Conservation (phyloP, 2,113 vertebrate species). For the Hemiprocne comata region DNA sequence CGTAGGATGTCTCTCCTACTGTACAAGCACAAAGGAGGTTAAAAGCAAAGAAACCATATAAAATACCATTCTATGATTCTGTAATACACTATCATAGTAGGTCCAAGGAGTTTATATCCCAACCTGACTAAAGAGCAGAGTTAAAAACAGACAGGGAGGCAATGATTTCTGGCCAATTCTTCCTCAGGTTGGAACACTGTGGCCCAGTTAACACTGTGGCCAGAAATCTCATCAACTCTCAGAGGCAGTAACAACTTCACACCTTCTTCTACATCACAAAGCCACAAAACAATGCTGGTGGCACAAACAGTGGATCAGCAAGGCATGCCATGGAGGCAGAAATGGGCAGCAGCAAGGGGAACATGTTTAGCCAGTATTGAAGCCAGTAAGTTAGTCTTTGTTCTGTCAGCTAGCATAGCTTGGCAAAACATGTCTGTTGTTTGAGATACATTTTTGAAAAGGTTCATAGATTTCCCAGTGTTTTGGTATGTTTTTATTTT, state of each 20-base stretch:
- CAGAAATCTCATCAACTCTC: not conserved
- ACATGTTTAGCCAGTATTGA: not conserved
- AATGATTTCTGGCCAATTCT: not conserved
- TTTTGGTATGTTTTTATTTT: not conserved
- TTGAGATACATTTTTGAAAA: not conserved
- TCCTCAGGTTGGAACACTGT: not conserved
- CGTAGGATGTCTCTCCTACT: not conserved
- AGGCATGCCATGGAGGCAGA: not conserved
- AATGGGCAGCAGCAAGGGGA: not conserved
- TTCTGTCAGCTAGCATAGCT: not conserved
- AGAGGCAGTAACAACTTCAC: not conserved
- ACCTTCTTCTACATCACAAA: not conserved
- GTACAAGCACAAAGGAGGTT: not conserved
- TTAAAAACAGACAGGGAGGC: not conserved
- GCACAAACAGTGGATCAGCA: not conserved
- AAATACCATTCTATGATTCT: not conserved
- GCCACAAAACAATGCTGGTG: not conserved
- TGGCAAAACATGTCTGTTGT: not conserved
- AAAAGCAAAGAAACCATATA: not conserved
- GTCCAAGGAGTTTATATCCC: not conserved
- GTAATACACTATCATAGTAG: not conserved
- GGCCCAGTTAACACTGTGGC: not conserved
- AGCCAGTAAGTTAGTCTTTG: not conserved
- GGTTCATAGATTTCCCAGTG: not conserved
- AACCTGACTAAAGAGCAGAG: not conserved